Evolutionary conservation across 2,797 vertebrate species (phyloP), one percentile per base, ranked within the genome.

Genomic region (Chrosomus eos): DNA sequence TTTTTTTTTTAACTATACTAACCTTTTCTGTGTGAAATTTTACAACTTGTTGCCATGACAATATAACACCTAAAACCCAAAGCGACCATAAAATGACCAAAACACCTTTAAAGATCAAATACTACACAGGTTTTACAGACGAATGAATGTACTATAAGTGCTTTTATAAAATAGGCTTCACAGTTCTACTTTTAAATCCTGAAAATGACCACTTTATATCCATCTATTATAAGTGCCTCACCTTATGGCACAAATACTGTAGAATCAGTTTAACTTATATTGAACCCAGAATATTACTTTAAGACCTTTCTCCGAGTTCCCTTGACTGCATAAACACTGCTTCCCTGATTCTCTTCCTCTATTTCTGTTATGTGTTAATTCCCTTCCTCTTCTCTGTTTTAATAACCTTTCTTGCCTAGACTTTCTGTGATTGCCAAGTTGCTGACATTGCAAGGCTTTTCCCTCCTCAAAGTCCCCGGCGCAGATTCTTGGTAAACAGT

Each of bases 401-500:
- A 85, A 83, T 75, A 64, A 58, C 36, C 55, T 64, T 76, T 73
- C 48, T 28, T 13, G 40, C 62, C 53, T 33, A 73, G 80, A 87
- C 68, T 67, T 38, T 73, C 48, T 86, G 70, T 81, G 78, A 84
- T 82, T 80, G 51, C 40, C 43, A 71, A 83, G 58, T 74, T 86
- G 82, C 85, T 88, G 80, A 86, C 76, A 72, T 43, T 5, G 74
- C 71, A 43, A 21, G 74, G 31, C 60, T 84, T 75, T 70, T 36
- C 11, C 43, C 11, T 48, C 66, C 18, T 81, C 38, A 60, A 82
- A 58, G 64, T 66, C 77, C 64, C 82, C 16, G 13, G 58, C 5
- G 14, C 62, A 18, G 72, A 73, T 74, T 82, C 36, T 84, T 81
- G 75, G 66, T 84, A 89, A 87, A 89, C 78, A 88, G 33, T 71